Percentiles rank a stretch among this genome's conserved stretches.
phyloP scores from a whole-genome alignment of 2,113 vertebrate genomes.

The Eulacestoma nigropectus region DNA sequence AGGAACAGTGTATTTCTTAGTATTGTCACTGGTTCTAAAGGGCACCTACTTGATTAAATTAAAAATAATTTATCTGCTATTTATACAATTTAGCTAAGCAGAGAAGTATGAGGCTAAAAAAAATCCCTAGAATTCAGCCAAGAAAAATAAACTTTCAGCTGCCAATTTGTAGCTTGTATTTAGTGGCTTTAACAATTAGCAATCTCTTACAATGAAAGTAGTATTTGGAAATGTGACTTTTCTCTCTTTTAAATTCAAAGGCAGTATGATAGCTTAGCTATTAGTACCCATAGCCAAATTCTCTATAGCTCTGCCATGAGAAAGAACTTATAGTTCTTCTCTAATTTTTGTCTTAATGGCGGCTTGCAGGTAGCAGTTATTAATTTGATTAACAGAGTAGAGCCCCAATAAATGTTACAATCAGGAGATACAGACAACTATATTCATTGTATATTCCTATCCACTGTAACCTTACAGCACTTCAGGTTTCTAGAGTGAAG shows the following conservation, averaged over 20 bases:
- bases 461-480: neutral
- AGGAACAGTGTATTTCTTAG: neutral
- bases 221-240: neutral
- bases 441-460: neutral
- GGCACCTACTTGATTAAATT: slow-evolving; percentile 5
- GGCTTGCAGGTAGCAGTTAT: neutral
- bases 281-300: neutral
- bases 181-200: slow-evolving; percentile 9
- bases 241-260: neutral
- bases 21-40: slow-evolving; percentile 16
- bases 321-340: neutral
- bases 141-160: slow-evolving; percentile 29
- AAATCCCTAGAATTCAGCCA: neutral
- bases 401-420: neutral
- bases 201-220: neutral
- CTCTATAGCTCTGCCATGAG: neutral
- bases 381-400: neutral
- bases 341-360: neutral
- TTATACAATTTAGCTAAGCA: slow-evolving; percentile 2
- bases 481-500: neutral
- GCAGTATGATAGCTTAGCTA: neutral
- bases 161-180: slow-evolving; percentile 18
- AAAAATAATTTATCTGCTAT: neutral
- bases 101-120: slow-evolving; percentile 16
- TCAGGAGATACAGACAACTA: neutral